Percentiles rank a stretch among this genome's conserved stretches.
Evolutionary conservation across 2,113 vertebrate genomes (phyloP).

Genomic region (Oplegnathus fasciatus): DNA sequence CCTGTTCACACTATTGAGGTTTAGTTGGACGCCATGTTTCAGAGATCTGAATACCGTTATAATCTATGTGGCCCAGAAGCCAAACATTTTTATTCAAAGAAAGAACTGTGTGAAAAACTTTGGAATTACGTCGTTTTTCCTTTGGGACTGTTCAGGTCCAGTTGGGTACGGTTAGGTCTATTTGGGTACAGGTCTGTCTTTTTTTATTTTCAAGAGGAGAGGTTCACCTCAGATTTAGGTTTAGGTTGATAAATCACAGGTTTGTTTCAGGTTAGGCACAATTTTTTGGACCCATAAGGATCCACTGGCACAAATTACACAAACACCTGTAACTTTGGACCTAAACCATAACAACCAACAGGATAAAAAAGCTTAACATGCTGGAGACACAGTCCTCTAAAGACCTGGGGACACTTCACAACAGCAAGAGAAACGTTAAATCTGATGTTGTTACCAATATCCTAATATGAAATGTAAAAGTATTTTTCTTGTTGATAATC

Average conservation of each 20-base stretch:
- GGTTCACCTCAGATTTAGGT: not conserved
- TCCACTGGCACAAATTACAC: not conserved
- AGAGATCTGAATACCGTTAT: not conserved
- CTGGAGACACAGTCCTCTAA: too few species aligned
- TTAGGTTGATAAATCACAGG: not conserved
- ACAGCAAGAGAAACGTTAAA: not conserved
- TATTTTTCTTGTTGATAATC: not conserved
- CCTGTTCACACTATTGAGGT: too few species aligned
- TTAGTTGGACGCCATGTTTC: too few species aligned
- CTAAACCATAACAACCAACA: too few species aligned
- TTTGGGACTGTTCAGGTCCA: not conserved
- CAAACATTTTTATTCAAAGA: too few species aligned
- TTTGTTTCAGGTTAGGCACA: not conserved
- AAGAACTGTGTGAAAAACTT: not conserved
- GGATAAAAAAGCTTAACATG: too few species aligned
- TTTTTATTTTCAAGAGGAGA: not conserved
- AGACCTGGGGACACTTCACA: too few species aligned
- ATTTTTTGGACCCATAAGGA: not conserved
- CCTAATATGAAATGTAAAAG: not conserved
- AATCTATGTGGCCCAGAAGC: not conserved
- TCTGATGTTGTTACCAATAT: not conserved
- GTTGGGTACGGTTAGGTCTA: not conserved
- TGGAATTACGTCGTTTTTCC: too few species aligned
- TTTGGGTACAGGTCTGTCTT: not conserved
- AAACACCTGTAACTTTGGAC: not conserved